Percentiles rank a stretch among this genome's conserved stretches.
Evolutionary conservation across 2,888 invertebrate genomes (phyloP).

Genomic region (Caenorhabditis sp.): DNA sequence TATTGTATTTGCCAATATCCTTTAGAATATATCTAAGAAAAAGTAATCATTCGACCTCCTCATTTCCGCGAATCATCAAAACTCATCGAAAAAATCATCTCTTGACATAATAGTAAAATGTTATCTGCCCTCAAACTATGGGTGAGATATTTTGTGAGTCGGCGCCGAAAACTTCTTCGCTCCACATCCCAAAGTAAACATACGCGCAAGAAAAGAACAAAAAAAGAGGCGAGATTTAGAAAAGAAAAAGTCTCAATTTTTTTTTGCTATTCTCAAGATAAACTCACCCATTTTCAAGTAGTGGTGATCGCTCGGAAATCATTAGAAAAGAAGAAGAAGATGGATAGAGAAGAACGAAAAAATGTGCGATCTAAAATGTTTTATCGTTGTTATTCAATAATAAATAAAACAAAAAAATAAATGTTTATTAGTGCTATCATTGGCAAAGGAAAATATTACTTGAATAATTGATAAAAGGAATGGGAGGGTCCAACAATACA

Average conservation of each 20-base stretch:
- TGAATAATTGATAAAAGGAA: neutral
- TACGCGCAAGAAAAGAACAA: constrained; percentile 2
- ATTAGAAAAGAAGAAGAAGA: constrained; percentile 5
- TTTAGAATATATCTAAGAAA: too few relatives aligned
- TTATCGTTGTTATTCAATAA: neutral
- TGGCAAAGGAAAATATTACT: neutral
- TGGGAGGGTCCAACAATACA: neutral
- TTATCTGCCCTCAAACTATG: too few relatives aligned
- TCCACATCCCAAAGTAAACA: neutral
- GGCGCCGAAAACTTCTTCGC: neutral
- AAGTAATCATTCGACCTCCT: too few relatives aligned
- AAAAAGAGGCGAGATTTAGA: constrained; percentile 5
- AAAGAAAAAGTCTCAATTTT: neutral
- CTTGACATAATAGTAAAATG: too few relatives aligned
- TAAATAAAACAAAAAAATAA: neutral
- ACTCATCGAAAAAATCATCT: too few relatives aligned
- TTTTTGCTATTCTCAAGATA: constrained; percentile 2
- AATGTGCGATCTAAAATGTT: neutral
- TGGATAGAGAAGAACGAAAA: neutral
- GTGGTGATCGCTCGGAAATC: constrained; percentile 39
- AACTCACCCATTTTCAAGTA: constrained; percentile 44
- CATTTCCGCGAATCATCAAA: too few relatives aligned
- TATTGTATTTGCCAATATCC: too few relatives aligned
- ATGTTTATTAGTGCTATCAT: neutral
- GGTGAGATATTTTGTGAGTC: neutral